phyloP scores from a whole-genome alignment of 37 sponge, comb jelly and placozoan genomes.

The Agelas oroides region DNA sequence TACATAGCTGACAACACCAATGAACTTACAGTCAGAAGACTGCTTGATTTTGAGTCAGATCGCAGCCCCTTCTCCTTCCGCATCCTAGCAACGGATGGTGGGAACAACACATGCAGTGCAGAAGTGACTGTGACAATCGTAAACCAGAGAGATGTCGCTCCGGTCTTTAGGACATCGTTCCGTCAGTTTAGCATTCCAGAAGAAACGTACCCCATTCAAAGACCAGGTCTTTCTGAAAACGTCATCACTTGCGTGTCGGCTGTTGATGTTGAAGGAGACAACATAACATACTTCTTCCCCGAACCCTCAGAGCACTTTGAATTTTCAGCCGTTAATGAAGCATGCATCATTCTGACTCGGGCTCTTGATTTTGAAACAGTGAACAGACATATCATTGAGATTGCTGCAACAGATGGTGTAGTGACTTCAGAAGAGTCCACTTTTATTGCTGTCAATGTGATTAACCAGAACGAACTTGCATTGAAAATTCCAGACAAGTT shows the following conservation, averaged over 20 bases:
- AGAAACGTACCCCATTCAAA: slow-evolving; percentile 32
- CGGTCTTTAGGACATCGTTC: slow-evolving; percentile 10
- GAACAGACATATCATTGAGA: slow-evolving; percentile 9
- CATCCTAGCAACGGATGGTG: slow-evolving; percentile 50
- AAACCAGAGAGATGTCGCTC: slow-evolving; percentile 43
- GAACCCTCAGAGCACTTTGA: not conserved
- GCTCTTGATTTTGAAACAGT: slow-evolving; percentile 33
- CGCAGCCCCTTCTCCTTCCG: slow-evolving; percentile 12
- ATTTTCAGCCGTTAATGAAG: not conserved
- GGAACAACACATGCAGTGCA: slow-evolving; percentile 16
- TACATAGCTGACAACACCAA: not conserved
- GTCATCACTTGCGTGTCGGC: slow-evolving; percentile 29
- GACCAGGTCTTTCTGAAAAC: slow-evolving; percentile 11
- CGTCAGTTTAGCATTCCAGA: slow-evolving; percentile 11
- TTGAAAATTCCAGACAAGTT: slow-evolving; percentile 16
- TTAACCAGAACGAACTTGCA: slow-evolving; percentile 4
- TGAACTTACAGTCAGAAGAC: slow-evolving; percentile 12
- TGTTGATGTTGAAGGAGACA: slow-evolving; percentile 50
- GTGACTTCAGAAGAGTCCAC: not conserved
- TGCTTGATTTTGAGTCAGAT: slow-evolving; percentile 42
- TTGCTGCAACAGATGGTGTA: slow-evolving; percentile 58
- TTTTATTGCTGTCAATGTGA: slow-evolving; percentile 18
- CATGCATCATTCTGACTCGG: slow-evolving; percentile 2
- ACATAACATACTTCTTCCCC: slow-evolving; percentile 25
- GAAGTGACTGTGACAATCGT: slow-evolving; percentile 32